These are phyloP conservation scores for Molanna angustata DNA, from an alignment of 2,888 invertebrate genomes.

Conservation along the genomic window DNA sequence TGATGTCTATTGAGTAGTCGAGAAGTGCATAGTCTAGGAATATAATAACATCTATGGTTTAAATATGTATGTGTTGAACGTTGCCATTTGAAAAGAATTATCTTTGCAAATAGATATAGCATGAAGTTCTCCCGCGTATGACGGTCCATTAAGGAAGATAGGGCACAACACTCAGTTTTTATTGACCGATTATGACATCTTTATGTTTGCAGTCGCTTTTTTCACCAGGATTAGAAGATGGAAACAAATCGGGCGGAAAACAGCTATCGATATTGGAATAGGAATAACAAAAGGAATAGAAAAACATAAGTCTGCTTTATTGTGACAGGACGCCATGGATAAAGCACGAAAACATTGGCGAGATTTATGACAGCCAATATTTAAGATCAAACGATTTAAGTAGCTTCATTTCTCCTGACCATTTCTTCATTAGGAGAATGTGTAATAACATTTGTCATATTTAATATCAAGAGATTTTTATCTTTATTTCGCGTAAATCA, in stretches of 20 bases:
- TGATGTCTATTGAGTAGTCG: too few relatives aligned
- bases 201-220: slow-evolving; percentile 26
- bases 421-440: too few relatives aligned
- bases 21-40: too few relatives aligned
- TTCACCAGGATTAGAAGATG: slow-evolving; percentile 18
- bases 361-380: not conserved
- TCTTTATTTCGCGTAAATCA: too few relatives aligned
- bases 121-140: too few relatives aligned
- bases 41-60: too few relatives aligned
- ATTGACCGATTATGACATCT: slow-evolving; percentile 25
- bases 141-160: slow-evolving; percentile 14
- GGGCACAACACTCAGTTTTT: slow-evolving; percentile 22
- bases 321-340: slow-evolving; percentile 3
- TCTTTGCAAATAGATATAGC: too few relatives aligned
- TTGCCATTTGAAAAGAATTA: too few relatives aligned
- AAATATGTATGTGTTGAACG: too few relatives aligned
- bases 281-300: not conserved
- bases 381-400: not conserved
- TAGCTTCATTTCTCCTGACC: too few relatives aligned
- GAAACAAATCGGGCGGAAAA: slow-evolving; percentile 21
- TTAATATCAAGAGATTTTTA: too few relatives aligned
- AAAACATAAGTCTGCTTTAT: slow-evolving; percentile 8
- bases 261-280: not conserved
- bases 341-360: slow-evolving; percentile 9
- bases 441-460: too few relatives aligned